Percentiles rank a stretch among this genome's conserved stretches.
Evolutionary conservation across 2,888 invertebrate genomes (phyloP).

Genomic region (Trachelus stipa): DNA sequence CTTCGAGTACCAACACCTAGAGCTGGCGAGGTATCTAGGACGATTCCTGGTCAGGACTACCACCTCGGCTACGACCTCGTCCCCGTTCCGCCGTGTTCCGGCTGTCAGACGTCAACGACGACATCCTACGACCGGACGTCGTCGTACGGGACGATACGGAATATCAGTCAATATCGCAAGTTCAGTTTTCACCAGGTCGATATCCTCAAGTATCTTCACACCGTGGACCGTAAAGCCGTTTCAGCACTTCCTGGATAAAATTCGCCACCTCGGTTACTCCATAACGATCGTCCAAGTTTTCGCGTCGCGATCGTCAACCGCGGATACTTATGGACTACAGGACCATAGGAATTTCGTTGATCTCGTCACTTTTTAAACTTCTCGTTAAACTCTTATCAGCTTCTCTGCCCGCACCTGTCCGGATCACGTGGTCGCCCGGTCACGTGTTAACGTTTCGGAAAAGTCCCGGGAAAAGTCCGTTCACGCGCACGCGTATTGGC

Average conservation of each 20-base stretch:
- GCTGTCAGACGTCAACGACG: neutral
- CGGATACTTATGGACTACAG: neutral
- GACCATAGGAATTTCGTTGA: neutral
- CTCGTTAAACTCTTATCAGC: neutral
- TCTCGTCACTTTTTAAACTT: neutral
- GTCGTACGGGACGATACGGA: neutral
- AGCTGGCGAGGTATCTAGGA: neutral
- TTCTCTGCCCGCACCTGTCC: neutral
- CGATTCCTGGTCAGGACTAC: neutral
- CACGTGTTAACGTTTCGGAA: constrained; percentile 36
- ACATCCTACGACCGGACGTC: constrained; percentile 3
- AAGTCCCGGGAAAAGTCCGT: constrained; percentile 41
- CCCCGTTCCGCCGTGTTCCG: neutral
- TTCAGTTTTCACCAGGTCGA: neutral
- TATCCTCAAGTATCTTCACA: neutral
- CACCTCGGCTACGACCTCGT: neutral
- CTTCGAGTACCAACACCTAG: neutral
- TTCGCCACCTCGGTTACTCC: neutral
- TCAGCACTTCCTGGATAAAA: neutral
- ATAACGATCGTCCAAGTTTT: constrained; percentile 7
- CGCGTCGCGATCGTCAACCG: neutral
- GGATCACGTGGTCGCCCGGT: constrained; percentile 10
- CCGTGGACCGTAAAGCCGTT: neutral
- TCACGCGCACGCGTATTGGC: constrained; percentile 41
- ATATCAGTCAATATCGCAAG: neutral